These are phyloP conservation scores for Volucella inanis DNA, from an alignment of 2,888 invertebrate genomes.

Conservation along the genomic window DNA sequence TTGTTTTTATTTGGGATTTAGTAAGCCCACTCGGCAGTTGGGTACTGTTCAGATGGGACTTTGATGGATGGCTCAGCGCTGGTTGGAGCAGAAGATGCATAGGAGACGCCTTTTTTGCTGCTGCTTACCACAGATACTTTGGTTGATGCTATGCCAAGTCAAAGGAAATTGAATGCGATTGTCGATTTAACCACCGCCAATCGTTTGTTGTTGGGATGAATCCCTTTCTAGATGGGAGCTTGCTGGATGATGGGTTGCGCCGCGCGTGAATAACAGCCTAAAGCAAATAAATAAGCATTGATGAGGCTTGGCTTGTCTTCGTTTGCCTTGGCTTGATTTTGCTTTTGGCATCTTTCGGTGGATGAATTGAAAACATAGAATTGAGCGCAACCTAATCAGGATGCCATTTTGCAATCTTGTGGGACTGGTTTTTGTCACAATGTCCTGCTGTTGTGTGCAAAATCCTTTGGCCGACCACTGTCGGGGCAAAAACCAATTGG, in stretches of 20 bases:
- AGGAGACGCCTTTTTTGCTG: conserved; percentile 74
- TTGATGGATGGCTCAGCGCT: conserved; percentile 71
- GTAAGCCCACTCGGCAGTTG: conserved; percentile 54
- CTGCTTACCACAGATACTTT: conserved; percentile 7
- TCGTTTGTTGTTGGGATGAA: conserved; percentile 58
- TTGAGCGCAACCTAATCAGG: conserved; percentile 67
- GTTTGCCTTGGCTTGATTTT: too few relatives aligned
- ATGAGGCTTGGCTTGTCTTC: conserved; percentile 31
- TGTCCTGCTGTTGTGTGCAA: conserved; percentile 68
- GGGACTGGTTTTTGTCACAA: conserved; percentile 73
- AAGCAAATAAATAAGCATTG: conserved; percentile 71
- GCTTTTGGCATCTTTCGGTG: conserved; percentile 19
- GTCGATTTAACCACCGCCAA: conserved; percentile 62
- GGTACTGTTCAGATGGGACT: conserved; percentile 55
- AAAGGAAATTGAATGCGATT: conserved; percentile 66
- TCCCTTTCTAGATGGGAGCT: conserved; percentile 54
- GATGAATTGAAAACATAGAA: conserved; percentile 50
- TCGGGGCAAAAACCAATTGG: conserved; percentile 70
- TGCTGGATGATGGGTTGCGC: conserved; percentile 64
- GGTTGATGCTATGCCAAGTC: conserved; percentile 47
- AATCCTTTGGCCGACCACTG: conserved; percentile 54
- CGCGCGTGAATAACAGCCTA: conserved; percentile 72
- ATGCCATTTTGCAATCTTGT: conserved; percentile 74
- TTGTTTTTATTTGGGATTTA: conserved; percentile 60
- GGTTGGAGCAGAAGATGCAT: conserved; percentile 73